Base-by-base conservation (phyloP, 1,140 invertebrate species). In the Drosophila pseudoobscura region DNA sequence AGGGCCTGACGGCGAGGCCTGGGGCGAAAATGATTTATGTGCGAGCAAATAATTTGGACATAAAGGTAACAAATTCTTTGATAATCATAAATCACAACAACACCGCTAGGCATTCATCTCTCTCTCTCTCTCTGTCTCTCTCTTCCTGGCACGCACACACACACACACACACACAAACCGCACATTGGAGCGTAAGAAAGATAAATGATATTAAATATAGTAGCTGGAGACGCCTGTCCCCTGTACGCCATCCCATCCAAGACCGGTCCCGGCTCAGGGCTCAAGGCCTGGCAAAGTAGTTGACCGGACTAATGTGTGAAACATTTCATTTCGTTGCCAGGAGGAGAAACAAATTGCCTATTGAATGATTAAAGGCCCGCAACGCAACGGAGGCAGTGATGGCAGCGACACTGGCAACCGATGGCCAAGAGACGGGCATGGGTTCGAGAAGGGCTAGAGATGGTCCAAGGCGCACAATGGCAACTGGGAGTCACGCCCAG, bases 41-140 rank as follows among this genome's bases (percentile, higher is more conserved):
- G 51, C 83, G 73, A 83, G 83, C 83, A 88, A 88, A 88, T 88
- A 88, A 88, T 82, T 88, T 73, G 71, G 83, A 77, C 83, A 88
- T 78, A 83, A 88, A 88, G 83, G 83, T 88, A 88, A 88, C 83
- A 88, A 88, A 88, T 83, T 88, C 83, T 83, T 88, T 88, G 78
- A 88, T 79, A 88, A 88, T 76, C 83, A 88, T 88, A 88, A 88
- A 88, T 88, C 83, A 88, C 82, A 85, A 85, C 80, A 74, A 55
- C 56, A 43, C 47, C 45, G 29, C 43, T 35, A 31, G 44, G 31
- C 29, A 26, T 44, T 54, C 46, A 29, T 17, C n/a, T 20, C 13
- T 8, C 31, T 3, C 20, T 17, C n/a, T 20, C 13, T n/a, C 1
- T 29, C 22, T 6, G 11, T 5, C 24, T 24, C 3, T 2, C 22